Evolutionary conservation across 1,140 invertebrate genomes (phyloP), one percentile per base, ranked within the genome.

Genomic region (Hylyphantes graminicola): DNA sequence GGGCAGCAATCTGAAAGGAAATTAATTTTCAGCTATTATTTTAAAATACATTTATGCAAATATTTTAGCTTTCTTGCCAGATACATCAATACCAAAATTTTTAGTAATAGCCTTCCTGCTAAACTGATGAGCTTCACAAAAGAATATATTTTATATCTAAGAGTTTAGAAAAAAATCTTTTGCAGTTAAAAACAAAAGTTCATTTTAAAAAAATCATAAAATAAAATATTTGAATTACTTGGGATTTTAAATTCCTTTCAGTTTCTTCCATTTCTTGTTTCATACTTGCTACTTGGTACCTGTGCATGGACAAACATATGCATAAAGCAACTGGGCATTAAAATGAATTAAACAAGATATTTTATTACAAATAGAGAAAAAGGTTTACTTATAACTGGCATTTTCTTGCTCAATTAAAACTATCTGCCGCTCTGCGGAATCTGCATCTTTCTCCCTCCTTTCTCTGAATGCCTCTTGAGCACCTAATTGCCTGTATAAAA

Each of bases 391-490:
- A 59, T 87, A 86, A 54, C 78, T 74, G 21, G 74, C 17, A 55
- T 95, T 92, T 92, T 95, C 94, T 88, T 93, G 93, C 89, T 95
- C 93, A 89, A 95, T 92, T 11, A 92, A 90, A 87, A 93, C 93
- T 88, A 95, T 92, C 88, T 93, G 93, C 90, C 95, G 94, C 65
- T 94, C 93, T 0, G 94, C 94, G 51, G 93, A 94, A 61, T 92
- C 92, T 85, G 94, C 94, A 90, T 95, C 94, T 35, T 94, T 94
- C 89, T 96, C 93, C 88, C 95, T 95, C 87, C 95, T 93, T 63
- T 95, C 90, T 93, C 93, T 95, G 80, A 95, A 89, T 15, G 94
- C 92, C 90, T 96, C 95, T 89, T 97, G 95, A 86, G 94, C 91
- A 87, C 91, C 93, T 12, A 95, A 89, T 90, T 95, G 94, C 87